These are phyloP conservation scores for Priapulus caudatus DNA, from an alignment of 2,888 invertebrate species.

Conservation along the genomic window DNA sequence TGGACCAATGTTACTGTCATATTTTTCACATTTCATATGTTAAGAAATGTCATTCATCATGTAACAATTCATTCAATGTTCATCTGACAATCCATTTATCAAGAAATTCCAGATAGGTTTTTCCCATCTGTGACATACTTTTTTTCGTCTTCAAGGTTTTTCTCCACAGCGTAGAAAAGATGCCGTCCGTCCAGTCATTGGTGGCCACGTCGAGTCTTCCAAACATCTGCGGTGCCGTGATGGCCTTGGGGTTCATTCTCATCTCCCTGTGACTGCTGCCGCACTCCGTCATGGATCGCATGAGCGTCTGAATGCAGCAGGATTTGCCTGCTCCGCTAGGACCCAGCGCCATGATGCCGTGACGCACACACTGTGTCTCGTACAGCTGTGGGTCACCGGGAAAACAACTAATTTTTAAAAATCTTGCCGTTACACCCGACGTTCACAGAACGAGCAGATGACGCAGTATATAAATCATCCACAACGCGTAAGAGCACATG, in stretches of 20 bases:
- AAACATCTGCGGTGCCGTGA: slow-evolving; percentile 70
- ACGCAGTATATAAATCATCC: no score
- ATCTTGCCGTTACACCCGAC: no score
- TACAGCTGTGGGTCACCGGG: no score
- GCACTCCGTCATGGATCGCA: slow-evolving; percentile 63
- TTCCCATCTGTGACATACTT: slow-evolving; percentile 28
- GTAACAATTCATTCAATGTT: no score
- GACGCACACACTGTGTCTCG: slow-evolving; percentile 73
- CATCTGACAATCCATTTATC: no score
- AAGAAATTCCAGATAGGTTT: no score
- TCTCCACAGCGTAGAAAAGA: slow-evolving; percentile 79
- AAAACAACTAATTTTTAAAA: no score
- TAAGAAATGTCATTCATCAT: no score
- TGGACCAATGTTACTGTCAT: no score
- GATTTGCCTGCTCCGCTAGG: slow-evolving; percentile 79
- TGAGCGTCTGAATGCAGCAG: slow-evolving; percentile 61
- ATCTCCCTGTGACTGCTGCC: slow-evolving; percentile 67
- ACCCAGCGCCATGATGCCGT: slow-evolving; percentile 77
- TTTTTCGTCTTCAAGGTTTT: slow-evolving; percentile 61
- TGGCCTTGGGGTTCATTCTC: slow-evolving; percentile 74
- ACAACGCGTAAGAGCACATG: no score
- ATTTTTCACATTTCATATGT: no score
- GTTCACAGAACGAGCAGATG: no score
- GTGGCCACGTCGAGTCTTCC: slow-evolving; percentile 75
- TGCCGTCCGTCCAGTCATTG: slow-evolving; percentile 89